These are phyloP conservation scores for Cynaeus angustus DNA, from an alignment of 2,888 invertebrate genomes.

Conservation along the genomic window DNA sequence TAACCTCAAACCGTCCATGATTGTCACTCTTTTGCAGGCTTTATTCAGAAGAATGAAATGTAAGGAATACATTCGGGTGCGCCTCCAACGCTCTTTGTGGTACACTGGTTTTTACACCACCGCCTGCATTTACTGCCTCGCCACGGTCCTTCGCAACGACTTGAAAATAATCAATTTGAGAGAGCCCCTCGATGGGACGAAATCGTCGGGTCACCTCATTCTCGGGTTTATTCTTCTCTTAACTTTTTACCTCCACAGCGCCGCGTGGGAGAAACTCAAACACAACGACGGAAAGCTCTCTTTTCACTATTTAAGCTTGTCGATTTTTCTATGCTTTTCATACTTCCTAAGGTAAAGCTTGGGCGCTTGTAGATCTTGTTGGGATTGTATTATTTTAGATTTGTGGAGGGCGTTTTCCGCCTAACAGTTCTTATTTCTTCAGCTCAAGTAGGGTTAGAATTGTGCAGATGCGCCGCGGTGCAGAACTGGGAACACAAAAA, in stretches of 20 bases:
- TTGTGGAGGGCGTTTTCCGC: constrained; percentile 55
- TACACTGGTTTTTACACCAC: constrained; percentile 65
- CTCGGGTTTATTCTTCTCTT: constrained; percentile 64
- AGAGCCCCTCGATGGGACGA: constrained; percentile 45
- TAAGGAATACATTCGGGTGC: constrained; percentile 62
- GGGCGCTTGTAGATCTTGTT: not conserved
- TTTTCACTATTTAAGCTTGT: constrained; percentile 59
- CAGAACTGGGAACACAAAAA: not conserved
- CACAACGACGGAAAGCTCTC: constrained; percentile 55
- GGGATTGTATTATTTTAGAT: constrained; percentile 50
- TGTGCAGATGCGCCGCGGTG: constrained; percentile 53
- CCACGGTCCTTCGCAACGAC: constrained; percentile 62
- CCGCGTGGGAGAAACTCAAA: constrained; percentile 63
- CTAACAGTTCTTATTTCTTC: constrained; percentile 54
- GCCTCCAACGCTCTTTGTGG: constrained; percentile 65
- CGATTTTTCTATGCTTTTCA: constrained; percentile 57
- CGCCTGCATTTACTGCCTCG: constrained; percentile 63
- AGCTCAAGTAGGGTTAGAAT: constrained; percentile 52
- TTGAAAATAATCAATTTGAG: constrained; percentile 60
- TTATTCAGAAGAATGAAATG: constrained; percentile 63
- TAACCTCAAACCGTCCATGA: not conserved
- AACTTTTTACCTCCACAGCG: constrained; percentile 64
- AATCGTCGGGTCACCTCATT: constrained; percentile 58
- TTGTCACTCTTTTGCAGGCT: constrained; percentile 58
- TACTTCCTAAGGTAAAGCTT: constrained; percentile 57